Conservation (phyloP, 2,888 invertebrate species). For the Tyria jacobaeae region DNA sequence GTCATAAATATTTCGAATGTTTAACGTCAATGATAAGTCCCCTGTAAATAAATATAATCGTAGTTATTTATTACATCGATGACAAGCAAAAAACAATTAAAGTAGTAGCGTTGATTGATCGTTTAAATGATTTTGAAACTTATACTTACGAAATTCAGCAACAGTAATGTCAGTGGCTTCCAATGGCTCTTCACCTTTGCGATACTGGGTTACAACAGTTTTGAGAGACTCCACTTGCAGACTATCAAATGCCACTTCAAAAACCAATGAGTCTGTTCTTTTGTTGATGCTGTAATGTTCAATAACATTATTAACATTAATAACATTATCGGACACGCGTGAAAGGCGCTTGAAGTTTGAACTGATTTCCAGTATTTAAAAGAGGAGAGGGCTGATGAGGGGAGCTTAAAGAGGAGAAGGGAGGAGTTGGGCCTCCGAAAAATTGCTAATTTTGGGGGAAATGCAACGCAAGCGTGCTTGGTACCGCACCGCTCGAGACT, state of each 20-base stretch:
- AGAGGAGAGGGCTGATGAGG: no score
- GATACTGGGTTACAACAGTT: conserved; percentile 44
- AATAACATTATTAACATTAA: background rate
- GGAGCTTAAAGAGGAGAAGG: no score
- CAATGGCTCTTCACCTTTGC: conserved; percentile 54
- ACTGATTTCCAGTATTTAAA: background rate
- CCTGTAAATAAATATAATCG: background rate
- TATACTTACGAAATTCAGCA: conserved; percentile 49
- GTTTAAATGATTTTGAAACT: background rate
- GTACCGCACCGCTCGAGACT: no score
- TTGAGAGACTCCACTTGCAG: conserved; percentile 37
- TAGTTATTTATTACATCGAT: no score
- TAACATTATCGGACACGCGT: no score
- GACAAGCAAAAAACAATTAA: background rate
- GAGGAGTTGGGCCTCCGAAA: no score
- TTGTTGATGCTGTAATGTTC: conserved; percentile 54
- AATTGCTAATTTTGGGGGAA: no score
- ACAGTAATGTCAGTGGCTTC: conserved; percentile 36
- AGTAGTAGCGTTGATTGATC: background rate
- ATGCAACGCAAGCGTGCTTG: no score
- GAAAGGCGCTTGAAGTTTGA: no score
- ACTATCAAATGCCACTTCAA: conserved; percentile 47
- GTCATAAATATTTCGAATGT: conserved; percentile 43
- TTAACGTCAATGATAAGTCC: background rate
- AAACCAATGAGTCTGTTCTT: conserved; percentile 48